phyloP scores from a whole-genome alignment of 1,140 invertebrate species.

The Drosophila watanabei region DNA sequence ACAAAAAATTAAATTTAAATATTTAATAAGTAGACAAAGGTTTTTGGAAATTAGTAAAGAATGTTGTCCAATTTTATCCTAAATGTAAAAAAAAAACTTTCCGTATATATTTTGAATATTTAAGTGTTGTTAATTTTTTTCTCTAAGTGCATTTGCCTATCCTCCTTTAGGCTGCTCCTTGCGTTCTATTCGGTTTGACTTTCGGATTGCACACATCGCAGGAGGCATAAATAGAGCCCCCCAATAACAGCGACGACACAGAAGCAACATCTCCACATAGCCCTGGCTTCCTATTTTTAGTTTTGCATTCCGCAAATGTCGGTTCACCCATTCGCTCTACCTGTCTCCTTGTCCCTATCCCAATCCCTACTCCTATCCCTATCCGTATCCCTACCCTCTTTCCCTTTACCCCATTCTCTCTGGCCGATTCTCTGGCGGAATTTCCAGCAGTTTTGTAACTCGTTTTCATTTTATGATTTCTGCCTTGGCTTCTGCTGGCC shows the following conservation, averaged over 20 bases:
- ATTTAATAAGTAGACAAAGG: too few species aligned
- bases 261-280: constrained; percentile 38
- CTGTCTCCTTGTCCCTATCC: neutral
- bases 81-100: neutral
- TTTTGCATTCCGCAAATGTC: constrained; percentile 61
- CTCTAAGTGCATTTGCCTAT: constrained; percentile 9
- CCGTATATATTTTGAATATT: neutral
- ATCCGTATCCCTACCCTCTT: neutral
- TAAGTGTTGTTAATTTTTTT: neutral
- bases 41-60: too few species aligned
- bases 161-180: constrained; percentile 25
- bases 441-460: constrained; percentile 80
- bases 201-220: constrained; percentile 49
- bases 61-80: too few species aligned
- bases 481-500: constrained; percentile 48
- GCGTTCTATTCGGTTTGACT: constrained; percentile 44
- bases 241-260: constrained; percentile 31
- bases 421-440: constrained; percentile 49
- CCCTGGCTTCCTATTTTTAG: constrained; percentile 59
- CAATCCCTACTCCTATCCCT: too few species aligned
- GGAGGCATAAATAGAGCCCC: constrained; percentile 75
- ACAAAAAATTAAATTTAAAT: neutral
- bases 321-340: constrained; percentile 53
- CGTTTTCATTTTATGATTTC: constrained; percentile 82
- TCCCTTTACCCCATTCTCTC: constrained; percentile 9